Evolutionary conservation across 2,888 invertebrate genomes (phyloP), one percentile per base, ranked within the genome.

Genomic region (Heterodera filipjevi): DNA sequence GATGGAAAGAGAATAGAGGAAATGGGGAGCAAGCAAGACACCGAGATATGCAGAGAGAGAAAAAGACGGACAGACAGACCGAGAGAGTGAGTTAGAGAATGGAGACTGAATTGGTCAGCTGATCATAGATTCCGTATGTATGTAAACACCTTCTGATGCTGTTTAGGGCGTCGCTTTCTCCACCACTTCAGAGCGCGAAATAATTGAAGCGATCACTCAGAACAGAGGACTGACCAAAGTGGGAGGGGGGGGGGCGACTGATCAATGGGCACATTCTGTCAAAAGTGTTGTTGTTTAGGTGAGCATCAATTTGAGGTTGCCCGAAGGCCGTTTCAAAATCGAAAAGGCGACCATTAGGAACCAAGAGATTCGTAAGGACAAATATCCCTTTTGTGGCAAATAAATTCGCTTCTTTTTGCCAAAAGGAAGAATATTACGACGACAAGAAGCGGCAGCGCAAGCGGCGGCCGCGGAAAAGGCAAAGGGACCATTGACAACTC

Each of bases 241-340:
- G 68, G 68, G 68, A 30, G 16, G 6, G 35, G 35, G 39, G 6
- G 39, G 39, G 39, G 12, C 39, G 6, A 12, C 39, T 39, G 39
- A 39, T 39, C 39, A 39, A 27, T 27, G 27, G 27, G 66, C 30
- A 22, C 14, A 66, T n/a, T n/a, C n/a, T 6, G 22, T 33, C 3
- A 27, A 68, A 22, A 6, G 12, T 12, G 2, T 8, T 27, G 27
- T n/a, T 59, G 5, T 68, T 35, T 3, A 68, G 68, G 68, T 87
- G 64, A 89, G 89, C 44, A 82, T 89, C 19, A 89, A 87, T 78
- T 81, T 89, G 27, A 82, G 88, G 46, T 76, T 87, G 75, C 89
- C 89, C 32, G 89, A 89, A 79, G 86, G 87, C 35, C 77, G 89
- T 22, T 86, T 87, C 77, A 88, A 89, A 75, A 85, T 89, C 30